Evolutionary conservation across 2,797 vertebrate species (phyloP).

Genomic region (Argyrosomus regius): DNA sequence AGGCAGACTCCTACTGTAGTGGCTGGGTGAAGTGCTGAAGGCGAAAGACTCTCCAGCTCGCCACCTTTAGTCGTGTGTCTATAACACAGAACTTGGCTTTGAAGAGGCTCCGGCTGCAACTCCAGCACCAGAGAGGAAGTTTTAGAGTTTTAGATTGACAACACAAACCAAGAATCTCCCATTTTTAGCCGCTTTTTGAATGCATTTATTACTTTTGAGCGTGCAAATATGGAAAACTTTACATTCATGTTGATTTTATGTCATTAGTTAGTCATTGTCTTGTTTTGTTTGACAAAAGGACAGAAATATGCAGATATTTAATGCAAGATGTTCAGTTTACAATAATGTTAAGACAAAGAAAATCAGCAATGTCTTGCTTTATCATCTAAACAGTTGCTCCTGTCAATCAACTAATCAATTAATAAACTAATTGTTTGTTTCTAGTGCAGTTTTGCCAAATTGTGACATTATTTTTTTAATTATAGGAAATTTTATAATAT

Average conservation of each 20-base stretch:
- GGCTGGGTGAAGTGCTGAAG: constrained; percentile 58
- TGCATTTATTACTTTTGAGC: neutral
- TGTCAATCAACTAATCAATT: neutral
- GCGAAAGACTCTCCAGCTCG: constrained; percentile 53
- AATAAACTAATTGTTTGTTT: neutral
- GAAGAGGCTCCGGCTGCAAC: constrained; percentile 37
- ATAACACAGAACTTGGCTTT: constrained; percentile 46
- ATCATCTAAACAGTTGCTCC: neutral
- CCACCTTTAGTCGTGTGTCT: constrained; percentile 43
- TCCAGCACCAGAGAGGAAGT: constrained; percentile 24
- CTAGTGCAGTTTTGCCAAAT: neutral
- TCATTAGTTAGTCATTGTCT: neutral
- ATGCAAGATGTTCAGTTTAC: too few species aligned
- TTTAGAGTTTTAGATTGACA: neutral
- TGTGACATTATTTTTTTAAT: neutral
- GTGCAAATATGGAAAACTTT: neutral
- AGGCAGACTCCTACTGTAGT: constrained; percentile 68
- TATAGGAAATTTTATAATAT: neutral
- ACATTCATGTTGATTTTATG: neutral
- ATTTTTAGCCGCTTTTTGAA: neutral
- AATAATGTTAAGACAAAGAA: too few species aligned
- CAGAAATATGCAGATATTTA: neutral
- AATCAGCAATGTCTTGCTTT: neutral
- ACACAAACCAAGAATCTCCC: neutral
- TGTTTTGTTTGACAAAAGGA: neutral